A percentile compares a stretch with the other conserved stretches of the same genome.
These are phyloP conservation scores for Xerus inauris DNA, from an alignment of 2,113 vertebrate species.

Conservation along the genomic window DNA sequence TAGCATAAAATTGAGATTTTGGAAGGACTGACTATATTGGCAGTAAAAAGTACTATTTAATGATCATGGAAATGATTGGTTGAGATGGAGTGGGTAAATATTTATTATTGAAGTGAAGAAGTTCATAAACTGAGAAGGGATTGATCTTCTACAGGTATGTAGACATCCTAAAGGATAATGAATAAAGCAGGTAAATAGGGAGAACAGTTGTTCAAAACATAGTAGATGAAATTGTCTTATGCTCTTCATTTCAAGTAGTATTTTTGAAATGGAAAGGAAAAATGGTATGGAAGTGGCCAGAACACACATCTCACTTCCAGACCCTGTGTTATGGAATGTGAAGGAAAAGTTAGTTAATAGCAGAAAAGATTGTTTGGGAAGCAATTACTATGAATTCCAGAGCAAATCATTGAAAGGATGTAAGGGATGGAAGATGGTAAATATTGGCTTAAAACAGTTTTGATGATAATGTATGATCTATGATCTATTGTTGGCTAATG, in stretches of 20 bases:
- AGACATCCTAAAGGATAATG: not conserved
- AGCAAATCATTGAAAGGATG: not conserved
- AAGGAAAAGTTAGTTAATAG: not conserved
- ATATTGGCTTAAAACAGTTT: not conserved
- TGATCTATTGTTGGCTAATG: not conserved
- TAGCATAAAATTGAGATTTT: not conserved
- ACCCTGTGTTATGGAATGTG: not conserved
- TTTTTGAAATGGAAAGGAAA: not conserved
- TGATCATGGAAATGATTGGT: not conserved
- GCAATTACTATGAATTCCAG: not conserved
- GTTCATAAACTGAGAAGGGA: not conserved
- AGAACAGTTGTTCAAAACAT: not conserved
- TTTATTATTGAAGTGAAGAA: not conserved
- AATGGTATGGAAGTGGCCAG: not conserved
- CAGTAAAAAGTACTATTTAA: not conserved
- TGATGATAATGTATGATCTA: not conserved
- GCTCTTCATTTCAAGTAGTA: not conserved
- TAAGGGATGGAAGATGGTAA: not conserved
- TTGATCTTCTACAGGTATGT: not conserved
- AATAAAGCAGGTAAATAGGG: not conserved
- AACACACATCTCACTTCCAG: not conserved
- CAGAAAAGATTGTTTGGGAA: not conserved
- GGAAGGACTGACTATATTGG: not conserved
- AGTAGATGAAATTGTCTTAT: not conserved
- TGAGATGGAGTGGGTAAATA: not conserved